Evolutionary conservation across 1,140 invertebrate genomes (phyloP).

Genomic region (Drosophila sp.): DNA sequence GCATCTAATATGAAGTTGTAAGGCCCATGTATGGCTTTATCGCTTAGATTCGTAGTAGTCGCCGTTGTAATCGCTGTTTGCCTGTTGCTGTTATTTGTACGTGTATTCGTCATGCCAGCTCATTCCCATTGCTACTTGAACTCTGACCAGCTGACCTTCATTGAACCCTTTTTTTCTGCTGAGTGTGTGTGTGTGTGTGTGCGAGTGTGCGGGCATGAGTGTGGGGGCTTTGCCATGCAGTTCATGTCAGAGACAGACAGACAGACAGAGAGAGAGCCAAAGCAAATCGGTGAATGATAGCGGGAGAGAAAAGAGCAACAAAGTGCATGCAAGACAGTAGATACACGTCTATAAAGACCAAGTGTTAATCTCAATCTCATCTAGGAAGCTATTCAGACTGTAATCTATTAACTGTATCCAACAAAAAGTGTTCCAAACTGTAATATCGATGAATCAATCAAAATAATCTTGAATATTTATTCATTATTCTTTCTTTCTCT

Average conservation of each 20-base stretch:
- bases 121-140: slow-evolving; percentile 65
- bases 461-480: too few relatives aligned
- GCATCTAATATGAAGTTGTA: slow-evolving; percentile 43
- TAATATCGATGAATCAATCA: too few relatives aligned
- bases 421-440: too few relatives aligned
- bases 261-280: slow-evolving; percentile 15
- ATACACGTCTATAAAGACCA: background rate
- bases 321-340: slow-evolving; percentile 31
- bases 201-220: slow-evolving; percentile 24
- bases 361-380: too few relatives aligned
- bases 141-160: slow-evolving; percentile 81
- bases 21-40: slow-evolving; percentile 44
- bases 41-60: slow-evolving; percentile 17
- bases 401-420: too few relatives aligned
- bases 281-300: slow-evolving; percentile 4
- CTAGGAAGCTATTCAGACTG: too few relatives aligned
- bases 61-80: slow-evolving; percentile 14
- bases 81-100: slow-evolving; percentile 3
- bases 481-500: too few relatives aligned
- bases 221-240: slow-evolving; percentile 21
- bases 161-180: slow-evolving; percentile 68
- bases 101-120: slow-evolving; percentile 35
- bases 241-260: slow-evolving; percentile 16
- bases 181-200: slow-evolving; percentile 22
- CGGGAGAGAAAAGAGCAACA: background rate